phyloP scores from a whole-genome alignment of 2,113 vertebrate species.

The Mellivora capensis region DNA sequence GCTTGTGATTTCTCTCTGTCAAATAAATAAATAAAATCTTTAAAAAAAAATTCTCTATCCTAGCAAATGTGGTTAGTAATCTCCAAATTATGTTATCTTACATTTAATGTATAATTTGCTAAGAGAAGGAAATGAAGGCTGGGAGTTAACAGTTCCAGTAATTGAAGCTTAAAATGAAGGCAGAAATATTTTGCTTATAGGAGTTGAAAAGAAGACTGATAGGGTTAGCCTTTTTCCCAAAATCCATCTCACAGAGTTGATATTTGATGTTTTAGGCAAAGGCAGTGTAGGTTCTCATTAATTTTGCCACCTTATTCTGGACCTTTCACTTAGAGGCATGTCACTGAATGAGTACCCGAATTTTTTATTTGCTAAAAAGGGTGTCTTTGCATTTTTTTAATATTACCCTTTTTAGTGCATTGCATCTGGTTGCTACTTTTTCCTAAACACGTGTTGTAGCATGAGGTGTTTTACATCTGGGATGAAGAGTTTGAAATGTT shows the following conservation, averaged over 20 bases:
- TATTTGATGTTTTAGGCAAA: neutral
- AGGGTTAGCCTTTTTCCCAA: slow-evolving; percentile 60
- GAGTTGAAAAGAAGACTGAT: slow-evolving; percentile 53
- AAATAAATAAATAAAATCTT: no score
- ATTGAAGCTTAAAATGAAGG: neutral
- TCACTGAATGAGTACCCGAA: neutral
- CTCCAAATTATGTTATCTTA: neutral
- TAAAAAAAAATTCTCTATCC: neutral
- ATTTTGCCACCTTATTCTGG: neutral
- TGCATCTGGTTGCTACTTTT: neutral
- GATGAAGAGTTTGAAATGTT: neutral
- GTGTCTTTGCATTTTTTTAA: neutral
- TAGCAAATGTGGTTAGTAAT: neutral
- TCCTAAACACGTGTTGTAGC: neutral
- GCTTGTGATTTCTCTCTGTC: no score
- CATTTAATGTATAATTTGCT: slow-evolving; percentile 33
- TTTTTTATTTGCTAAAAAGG: slow-evolving; percentile 24
- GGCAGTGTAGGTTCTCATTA: neutral
- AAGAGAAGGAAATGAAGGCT: neutral
- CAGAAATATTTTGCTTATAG: slow-evolving; percentile 21
- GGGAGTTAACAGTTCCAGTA: neutral
- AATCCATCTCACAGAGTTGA: neutral
- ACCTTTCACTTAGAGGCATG: neutral
- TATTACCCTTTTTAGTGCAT: neutral
- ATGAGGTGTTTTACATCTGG: neutral